These are phyloP conservation scores for Palythoa caribaeorum DNA, from an alignment of 92 coral and sea anemone genomes.

Conservation along the genomic window DNA sequence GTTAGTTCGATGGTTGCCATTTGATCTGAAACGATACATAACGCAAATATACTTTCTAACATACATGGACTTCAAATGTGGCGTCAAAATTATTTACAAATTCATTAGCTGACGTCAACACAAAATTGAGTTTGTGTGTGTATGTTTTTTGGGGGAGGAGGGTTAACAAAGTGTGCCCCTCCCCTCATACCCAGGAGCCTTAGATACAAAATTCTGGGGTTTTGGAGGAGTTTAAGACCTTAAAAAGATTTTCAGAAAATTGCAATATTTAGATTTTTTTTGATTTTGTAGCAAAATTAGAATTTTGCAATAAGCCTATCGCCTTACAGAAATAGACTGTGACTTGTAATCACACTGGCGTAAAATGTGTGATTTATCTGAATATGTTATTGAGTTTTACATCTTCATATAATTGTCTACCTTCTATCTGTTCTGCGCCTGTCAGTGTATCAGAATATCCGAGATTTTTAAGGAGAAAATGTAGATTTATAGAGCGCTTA, in stretches of 20 bases:
- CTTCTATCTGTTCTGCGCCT: neutral
- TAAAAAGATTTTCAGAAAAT: neutral
- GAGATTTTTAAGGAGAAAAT: neutral
- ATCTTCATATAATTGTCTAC: neutral
- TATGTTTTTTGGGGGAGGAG: neutral
- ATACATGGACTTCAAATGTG: neutral
- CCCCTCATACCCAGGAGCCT: conserved; percentile 1
- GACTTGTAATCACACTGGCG: neutral
- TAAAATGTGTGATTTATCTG: neutral
- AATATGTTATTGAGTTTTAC: neutral
- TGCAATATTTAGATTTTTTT: neutral
- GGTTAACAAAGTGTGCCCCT: neutral
- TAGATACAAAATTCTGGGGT: neutral
- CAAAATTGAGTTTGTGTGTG: neutral
- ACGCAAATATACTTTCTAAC: no score
- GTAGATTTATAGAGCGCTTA: neutral
- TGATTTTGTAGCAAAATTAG: neutral
- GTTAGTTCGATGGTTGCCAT: neutral
- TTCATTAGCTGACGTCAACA: neutral
- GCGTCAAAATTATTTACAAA: neutral
- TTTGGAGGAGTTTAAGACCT: neutral
- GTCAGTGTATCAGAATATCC: neutral
- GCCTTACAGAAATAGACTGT: neutral
- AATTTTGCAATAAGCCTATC: neutral
- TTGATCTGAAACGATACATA: no score